Percentiles rank a stretch among this genome's conserved stretches.
phyloP scores from a whole-genome alignment of 1,140 invertebrate species.

The Augochlora pura region DNA sequence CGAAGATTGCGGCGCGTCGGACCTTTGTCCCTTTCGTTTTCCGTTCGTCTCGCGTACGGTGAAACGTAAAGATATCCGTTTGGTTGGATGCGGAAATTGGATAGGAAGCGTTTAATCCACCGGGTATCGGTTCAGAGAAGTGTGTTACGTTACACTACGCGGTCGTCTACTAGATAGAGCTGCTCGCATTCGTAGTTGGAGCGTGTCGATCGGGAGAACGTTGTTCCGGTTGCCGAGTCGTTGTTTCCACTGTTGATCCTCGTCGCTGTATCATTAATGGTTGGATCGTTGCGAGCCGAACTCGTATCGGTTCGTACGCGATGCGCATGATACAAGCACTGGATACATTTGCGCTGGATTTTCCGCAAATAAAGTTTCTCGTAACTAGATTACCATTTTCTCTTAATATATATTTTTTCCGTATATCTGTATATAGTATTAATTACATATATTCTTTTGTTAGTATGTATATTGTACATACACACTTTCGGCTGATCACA shows the following conservation, averaged over 20 bases:
- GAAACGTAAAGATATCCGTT: too few relatives aligned
- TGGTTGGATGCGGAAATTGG: not conserved
- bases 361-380: too few relatives aligned
- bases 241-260: conserved; percentile 56
- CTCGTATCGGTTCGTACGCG: conserved; percentile 46
- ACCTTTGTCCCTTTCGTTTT: not conserved
- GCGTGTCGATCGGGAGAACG: conserved; percentile 57
- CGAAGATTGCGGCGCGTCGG: not conserved
- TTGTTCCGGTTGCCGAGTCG: conserved; percentile 63
- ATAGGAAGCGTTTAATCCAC: not conserved
- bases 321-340: conserved; percentile 15
- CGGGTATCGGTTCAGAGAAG: not conserved
- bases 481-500: too few relatives aligned
- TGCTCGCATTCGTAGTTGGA: conserved; percentile 10
- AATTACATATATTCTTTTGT: too few relatives aligned
- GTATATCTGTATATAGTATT: too few relatives aligned
- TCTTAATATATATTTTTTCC: too few relatives aligned
- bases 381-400: too few relatives aligned
- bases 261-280: conserved; percentile 29
- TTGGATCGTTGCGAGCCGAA: conserved; percentile 45
- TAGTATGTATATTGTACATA: too few relatives aligned
- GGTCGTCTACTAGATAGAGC: not conserved
- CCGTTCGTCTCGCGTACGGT: too few relatives aligned
- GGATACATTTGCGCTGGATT: too few relatives aligned
- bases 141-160: conserved; percentile 22